Conservation (phyloP, 37 sponge, comb jelly and placozoan genomes). For the Spongia lamella region DNA sequence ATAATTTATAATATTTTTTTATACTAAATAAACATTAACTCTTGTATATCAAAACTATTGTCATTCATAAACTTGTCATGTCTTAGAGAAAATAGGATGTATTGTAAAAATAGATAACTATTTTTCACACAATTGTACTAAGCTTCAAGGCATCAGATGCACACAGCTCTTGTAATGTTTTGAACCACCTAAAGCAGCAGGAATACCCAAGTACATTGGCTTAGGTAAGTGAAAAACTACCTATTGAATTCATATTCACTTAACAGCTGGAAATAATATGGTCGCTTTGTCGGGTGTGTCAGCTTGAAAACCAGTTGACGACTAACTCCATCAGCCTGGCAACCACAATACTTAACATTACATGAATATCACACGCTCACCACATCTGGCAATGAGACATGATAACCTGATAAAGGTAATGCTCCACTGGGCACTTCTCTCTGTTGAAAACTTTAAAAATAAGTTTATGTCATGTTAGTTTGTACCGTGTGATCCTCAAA, state of each 20-base stretch:
- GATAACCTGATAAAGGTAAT: constrained; percentile 33
- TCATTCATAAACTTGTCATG: too few species aligned
- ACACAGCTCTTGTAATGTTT: too few species aligned
- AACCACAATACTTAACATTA: neutral
- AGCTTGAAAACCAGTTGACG: constrained; percentile 34
- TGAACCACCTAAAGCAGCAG: too few species aligned
- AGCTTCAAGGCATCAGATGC: too few species aligned
- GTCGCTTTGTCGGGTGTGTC: constrained; percentile 11
- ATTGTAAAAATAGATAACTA: too few species aligned
- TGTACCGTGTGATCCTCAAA: constrained; percentile 37
- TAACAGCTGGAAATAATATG: constrained; percentile 38
- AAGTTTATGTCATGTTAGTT: neutral
- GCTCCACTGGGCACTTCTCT: constrained; percentile 40
- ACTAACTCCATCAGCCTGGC: constrained; percentile 26
- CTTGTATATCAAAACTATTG: too few species aligned
- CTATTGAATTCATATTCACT: constrained; percentile 39
- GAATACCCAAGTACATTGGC: too few species aligned
- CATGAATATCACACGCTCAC: constrained; percentile 6
- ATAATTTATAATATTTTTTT: too few species aligned
- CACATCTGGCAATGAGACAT: constrained; percentile 15
- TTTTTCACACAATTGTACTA: too few species aligned
- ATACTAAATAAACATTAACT: too few species aligned
- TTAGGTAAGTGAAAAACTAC: neutral
- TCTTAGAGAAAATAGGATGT: too few species aligned
- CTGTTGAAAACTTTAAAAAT: neutral